Evolutionary conservation across 1,140 invertebrate species (phyloP), one percentile per base, ranked within the genome.

Genomic region (Aphelenchoides besseyi): DNA sequence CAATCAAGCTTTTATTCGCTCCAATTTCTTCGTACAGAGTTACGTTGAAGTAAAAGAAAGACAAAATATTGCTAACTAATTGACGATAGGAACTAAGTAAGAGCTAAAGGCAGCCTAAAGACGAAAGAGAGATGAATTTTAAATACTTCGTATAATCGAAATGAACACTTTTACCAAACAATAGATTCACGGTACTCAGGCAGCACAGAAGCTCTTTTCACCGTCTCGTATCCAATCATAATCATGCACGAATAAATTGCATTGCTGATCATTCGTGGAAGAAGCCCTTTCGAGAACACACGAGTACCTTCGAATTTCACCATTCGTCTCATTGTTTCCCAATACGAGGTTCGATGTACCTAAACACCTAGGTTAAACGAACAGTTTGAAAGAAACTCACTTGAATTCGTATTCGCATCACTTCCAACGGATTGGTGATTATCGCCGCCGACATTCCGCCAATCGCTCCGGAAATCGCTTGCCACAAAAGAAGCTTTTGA

Each of bases 201-300:
- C 3, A 84, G 53, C 18, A 83, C 81, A 33, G 59, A 81, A 33
- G 71, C 35, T 32, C 81, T 68, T 59, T 83, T 83, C 2, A 84
- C 82, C 26, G 74, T 74, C 53, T 83, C 81, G 48, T 83, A 83
- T 16, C 81, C 82, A 33, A 82, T 76, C 83, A 83, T 84, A 16
- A 84, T 69, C 16, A 82, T 59, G 59, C 74, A 78, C 2, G 76
- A 77, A 57, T 83, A 83, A 23, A 83, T 74, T 28, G 59, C 48
- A 57, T 77, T 83, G 67, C 73, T 84, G 8, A 83, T 71, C 54
- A 84, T 72, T 30, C 81, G 78, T 9, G 81, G 82, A 1, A 79
- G 73, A 9, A 83, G 72, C 28, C 81, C 81, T 52, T 82, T 82
- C 2, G 82, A 84, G 48, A 83, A 83, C 32, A 83, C 81, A 33